These are phyloP conservation scores for Pangasius djambal DNA, from an alignment of 2,797 vertebrate species.

Conservation along the genomic window DNA sequence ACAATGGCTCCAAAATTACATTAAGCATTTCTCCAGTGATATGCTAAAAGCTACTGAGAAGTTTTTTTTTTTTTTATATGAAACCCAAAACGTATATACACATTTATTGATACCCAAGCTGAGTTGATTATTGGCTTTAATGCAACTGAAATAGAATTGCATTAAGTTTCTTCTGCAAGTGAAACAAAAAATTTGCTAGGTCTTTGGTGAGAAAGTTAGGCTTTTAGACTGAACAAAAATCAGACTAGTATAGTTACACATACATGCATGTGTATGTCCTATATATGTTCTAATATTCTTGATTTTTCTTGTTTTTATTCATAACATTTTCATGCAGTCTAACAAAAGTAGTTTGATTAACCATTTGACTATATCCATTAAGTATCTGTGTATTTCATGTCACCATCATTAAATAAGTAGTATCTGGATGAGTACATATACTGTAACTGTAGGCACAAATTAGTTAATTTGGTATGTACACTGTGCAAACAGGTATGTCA, in stretches of 20 bases:
- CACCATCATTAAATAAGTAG: not conserved
- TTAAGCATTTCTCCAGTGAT: constrained; percentile 33
- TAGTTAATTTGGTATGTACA: not conserved
- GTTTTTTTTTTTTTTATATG: not conserved
- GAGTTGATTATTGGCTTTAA: constrained; percentile 55
- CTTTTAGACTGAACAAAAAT: not conserved
- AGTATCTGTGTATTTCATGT: not conserved
- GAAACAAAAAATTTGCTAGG: not conserved
- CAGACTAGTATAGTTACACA: too few species aligned
- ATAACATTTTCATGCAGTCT: not conserved
- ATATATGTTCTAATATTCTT: not conserved
- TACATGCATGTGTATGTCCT: too few species aligned
- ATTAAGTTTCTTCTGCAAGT: not conserved
- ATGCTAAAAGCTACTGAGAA: constrained; percentile 33
- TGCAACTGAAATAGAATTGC: not conserved
- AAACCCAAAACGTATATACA: constrained; percentile 36
- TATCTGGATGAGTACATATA: not conserved
- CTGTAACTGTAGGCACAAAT: not conserved
- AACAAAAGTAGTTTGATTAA: not conserved
- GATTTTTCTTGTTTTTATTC: not conserved
- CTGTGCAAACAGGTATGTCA: constrained; percentile 80
- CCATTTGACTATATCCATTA: not conserved
- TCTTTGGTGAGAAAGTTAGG: not conserved
- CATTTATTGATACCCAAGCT: constrained; percentile 58
- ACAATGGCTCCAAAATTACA: constrained; percentile 52